Conservation (phyloP, 2,797 vertebrate species). For the Setipinna tenuifilis region DNA sequence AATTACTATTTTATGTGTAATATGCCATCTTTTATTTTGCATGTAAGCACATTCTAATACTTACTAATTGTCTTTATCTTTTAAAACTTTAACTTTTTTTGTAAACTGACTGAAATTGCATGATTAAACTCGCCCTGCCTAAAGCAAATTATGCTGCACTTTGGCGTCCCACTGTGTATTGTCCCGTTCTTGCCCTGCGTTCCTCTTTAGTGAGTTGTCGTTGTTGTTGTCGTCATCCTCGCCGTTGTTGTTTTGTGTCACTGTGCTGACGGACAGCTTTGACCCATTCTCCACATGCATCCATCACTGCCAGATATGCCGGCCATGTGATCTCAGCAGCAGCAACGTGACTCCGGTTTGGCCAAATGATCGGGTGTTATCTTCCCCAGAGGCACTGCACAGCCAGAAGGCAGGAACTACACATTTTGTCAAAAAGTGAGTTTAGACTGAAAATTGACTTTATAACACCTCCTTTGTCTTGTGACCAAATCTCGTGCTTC, state of each 20-base stretch:
- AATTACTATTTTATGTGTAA: no score
- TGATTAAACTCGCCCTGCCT: no score
- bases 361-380: neutral
- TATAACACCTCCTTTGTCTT: no score
- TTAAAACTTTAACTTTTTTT: no score
- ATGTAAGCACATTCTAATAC: no score
- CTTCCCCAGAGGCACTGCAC: neutral
- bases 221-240: neutral
- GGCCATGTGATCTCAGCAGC: neutral
- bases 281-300: slow-evolving; percentile 11
- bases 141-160: no score
- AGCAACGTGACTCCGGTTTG: neutral
- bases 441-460: neutral
- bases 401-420: no score
- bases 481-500: no score
- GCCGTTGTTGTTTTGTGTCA: no score
- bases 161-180: neutral
- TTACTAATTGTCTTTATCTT: no score
- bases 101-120: neutral
- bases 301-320: neutral
- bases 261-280: neutral
- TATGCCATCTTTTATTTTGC: neutral
- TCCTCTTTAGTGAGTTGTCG: neutral
- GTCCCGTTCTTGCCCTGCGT: neutral
- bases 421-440: no score